A percentile compares a stretch with the other conserved stretches of the same genome.
Conservation (phyloP, 1,140 invertebrate genomes). For the Pseudomyrmex dendroicus region DNA sequence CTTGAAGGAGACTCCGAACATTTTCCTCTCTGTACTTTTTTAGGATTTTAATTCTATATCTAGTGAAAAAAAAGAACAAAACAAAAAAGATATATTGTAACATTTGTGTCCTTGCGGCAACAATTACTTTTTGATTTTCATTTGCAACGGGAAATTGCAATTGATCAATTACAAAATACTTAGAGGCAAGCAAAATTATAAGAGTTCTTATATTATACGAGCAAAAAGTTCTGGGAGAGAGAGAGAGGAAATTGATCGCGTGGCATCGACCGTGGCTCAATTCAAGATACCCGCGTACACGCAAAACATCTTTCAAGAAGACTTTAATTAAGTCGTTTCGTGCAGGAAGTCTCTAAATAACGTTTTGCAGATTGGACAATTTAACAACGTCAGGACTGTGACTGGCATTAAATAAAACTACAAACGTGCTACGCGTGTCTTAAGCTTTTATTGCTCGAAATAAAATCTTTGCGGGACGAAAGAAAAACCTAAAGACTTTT, state of each 20-base stretch:
- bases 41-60: neutral
- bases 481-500: neutral
- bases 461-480: slow-evolving; percentile 14
- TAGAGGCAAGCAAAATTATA: neutral
- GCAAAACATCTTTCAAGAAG: slow-evolving; percentile 40
- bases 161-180: neutral
- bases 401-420: slow-evolving; percentile 49
- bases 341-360: slow-evolving; percentile 64
- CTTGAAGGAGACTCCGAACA: neutral
- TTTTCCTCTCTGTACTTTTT: too few relatives aligned
- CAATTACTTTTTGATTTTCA: neutral
- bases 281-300: slow-evolving; percentile 31
- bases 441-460: slow-evolving; percentile 16
- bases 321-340: slow-evolving; percentile 63
- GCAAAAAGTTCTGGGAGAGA: neutral
- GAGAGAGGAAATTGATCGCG: slow-evolving; percentile 3
- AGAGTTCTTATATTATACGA: neutral
- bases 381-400: slow-evolving; percentile 38
- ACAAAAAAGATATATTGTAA: neutral
- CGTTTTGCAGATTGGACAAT: slow-evolving; percentile 60
- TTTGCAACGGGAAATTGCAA: neutral
- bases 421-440: slow-evolving; percentile 38
- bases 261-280: slow-evolving; percentile 21
- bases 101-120: neutral
- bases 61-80: neutral